These are phyloP conservation scores for Pollenia griseotomentosa DNA, from an alignment of 2,888 invertebrate genomes.

Conservation along the genomic window DNA sequence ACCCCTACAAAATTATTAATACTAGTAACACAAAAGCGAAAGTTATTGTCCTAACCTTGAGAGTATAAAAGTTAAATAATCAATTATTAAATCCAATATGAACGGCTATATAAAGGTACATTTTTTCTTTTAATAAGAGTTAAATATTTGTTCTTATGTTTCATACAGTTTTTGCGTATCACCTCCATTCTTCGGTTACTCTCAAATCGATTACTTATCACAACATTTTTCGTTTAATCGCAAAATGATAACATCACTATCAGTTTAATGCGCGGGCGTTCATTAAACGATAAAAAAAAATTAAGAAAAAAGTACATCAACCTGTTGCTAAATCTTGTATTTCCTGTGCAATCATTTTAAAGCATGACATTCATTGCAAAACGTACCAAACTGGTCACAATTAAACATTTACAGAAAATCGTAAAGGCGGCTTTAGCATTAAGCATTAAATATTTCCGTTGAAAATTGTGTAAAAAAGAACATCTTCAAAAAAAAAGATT, in stretches of 20 bases:
- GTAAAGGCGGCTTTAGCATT: slow-evolving; percentile 47
- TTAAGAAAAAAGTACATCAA: slow-evolving; percentile 49
- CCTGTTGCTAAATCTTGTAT: slow-evolving; percentile 73
- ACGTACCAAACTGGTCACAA: slow-evolving; percentile 13
- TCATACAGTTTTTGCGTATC: too few species aligned
- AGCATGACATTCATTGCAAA: slow-evolving; percentile 11
- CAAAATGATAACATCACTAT: slow-evolving; percentile 45
- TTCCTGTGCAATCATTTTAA: slow-evolving; percentile 67
- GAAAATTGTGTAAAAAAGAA: slow-evolving; percentile 2
- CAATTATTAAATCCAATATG: too few species aligned
- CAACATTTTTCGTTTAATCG: neutral
- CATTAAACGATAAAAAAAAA: slow-evolving; percentile 61
- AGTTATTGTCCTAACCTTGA: too few species aligned
- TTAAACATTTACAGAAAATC: slow-evolving; percentile 28
- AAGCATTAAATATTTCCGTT: slow-evolving; percentile 60
- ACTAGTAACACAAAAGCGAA: too few species aligned
- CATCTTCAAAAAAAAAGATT: neutral
- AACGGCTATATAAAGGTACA: too few species aligned
- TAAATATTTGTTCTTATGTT: too few species aligned
- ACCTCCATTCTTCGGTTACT: neutral
- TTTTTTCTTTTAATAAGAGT: too few species aligned
- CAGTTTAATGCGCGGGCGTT: slow-evolving; percentile 75
- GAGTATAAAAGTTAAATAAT: too few species aligned
- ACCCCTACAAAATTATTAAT: too few species aligned
- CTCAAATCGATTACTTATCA: slow-evolving; percentile 62